Percentiles rank a stretch among this genome's conserved stretches.
phyloP scores from a whole-genome alignment of 1,140 invertebrate species.

The Gryon sp. region DNA sequence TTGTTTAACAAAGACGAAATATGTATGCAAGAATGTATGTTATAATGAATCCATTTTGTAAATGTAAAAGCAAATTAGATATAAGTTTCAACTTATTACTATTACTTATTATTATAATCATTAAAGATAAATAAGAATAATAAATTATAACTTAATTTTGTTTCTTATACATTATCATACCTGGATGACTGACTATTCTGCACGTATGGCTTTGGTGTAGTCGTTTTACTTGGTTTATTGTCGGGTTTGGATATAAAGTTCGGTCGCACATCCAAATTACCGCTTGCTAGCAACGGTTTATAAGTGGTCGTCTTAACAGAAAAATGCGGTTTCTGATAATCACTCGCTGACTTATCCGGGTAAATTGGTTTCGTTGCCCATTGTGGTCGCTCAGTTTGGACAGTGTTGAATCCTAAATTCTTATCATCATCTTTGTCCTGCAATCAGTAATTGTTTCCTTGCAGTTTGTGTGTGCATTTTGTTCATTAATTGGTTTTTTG shows the following conservation, averaged over 20 bases:
- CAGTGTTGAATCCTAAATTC: conserved; percentile 67
- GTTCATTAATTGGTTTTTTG: too few relatives aligned
- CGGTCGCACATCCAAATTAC: conserved; percentile 66
- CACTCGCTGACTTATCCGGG: conserved; percentile 64
- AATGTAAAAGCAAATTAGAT: too few relatives aligned
- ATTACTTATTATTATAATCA: too few relatives aligned
- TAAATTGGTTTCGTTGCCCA: conserved; percentile 73
- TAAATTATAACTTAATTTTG: too few relatives aligned
- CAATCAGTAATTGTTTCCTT: background rate
- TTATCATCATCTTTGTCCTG: conserved; percentile 55
- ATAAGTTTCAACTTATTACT: too few relatives aligned
- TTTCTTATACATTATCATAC: conserved; percentile 68
- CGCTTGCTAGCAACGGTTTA: conserved; percentile 58
- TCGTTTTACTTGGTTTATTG: conserved; percentile 59
- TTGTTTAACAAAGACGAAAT: too few relatives aligned
- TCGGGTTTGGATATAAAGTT: conserved; percentile 73
- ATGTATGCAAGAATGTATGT: too few relatives aligned
- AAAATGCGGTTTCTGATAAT: conserved; percentile 73
- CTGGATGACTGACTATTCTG: conserved; percentile 68
- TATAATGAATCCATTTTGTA: too few relatives aligned
- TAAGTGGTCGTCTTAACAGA: conserved; percentile 72
- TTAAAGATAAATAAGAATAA: too few relatives aligned
- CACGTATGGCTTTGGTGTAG: conserved; percentile 63
- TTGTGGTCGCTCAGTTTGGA: conserved; percentile 73
- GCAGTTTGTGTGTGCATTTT: too few relatives aligned